These are phyloP conservation scores for Drosophila tani DNA, from an alignment of 1,140 invertebrate species.

Conservation along the genomic window DNA sequence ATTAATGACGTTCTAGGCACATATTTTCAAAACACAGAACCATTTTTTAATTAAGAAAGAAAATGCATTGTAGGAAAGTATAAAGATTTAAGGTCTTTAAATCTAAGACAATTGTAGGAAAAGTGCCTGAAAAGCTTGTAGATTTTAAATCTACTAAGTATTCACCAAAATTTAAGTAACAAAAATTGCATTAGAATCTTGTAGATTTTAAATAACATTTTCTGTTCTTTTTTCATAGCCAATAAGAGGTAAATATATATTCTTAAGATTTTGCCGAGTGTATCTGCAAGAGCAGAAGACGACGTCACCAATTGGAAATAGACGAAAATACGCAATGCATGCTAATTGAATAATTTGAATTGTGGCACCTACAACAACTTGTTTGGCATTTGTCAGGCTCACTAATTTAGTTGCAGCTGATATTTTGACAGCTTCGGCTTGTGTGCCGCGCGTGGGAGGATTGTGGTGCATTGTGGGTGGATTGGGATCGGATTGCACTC, in stretches of 20 bases:
- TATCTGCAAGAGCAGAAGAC: slow-evolving; percentile 31
- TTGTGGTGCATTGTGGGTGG: slow-evolving; percentile 50
- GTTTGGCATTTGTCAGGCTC: slow-evolving; percentile 67
- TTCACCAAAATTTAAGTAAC: too few relatives aligned
- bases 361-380: slow-evolving; percentile 77
- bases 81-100: neutral
- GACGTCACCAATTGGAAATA: slow-evolving; percentile 81
- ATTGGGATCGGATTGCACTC: slow-evolving; percentile 35
- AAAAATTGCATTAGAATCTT: too few relatives aligned
- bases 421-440: slow-evolving; percentile 74
- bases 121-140: too few relatives aligned
- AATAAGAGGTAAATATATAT: neutral
- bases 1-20: neutral
- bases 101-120: too few relatives aligned
- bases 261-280: neutral
- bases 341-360: slow-evolving; percentile 83
- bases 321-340: slow-evolving; percentile 82
- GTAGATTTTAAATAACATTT: too few relatives aligned
- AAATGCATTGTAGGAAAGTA: neutral
- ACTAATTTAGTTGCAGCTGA: slow-evolving; percentile 73
- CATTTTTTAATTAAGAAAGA: neutral
- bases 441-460: slow-evolving; percentile 39
- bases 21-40: neutral
- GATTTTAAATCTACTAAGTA: too few relatives aligned
- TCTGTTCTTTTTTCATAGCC: too few relatives aligned